Evolutionary conservation across 1,140 invertebrate genomes (phyloP).

Genomic region (Gryllus bimaculatus): DNA sequence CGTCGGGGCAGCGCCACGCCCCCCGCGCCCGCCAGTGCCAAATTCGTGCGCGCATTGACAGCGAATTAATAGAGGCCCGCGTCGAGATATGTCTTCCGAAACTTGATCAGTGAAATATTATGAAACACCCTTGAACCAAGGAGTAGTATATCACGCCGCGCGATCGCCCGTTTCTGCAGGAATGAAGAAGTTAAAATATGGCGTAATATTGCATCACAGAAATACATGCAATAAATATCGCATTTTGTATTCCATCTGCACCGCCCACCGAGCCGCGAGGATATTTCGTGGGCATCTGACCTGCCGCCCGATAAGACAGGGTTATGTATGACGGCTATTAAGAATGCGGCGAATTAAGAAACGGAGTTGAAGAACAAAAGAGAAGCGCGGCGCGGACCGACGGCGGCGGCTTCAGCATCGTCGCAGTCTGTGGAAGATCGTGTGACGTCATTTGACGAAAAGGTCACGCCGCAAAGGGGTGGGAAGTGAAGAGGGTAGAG

Average conservation of each 20-base stretch:
- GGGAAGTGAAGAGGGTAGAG: too few species aligned
- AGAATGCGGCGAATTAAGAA: background rate
- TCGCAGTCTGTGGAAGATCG: too few species aligned
- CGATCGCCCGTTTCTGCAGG: background rate
- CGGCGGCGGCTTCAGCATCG: background rate
- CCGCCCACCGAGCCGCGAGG: background rate
- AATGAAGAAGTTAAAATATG: conserved; percentile 2
- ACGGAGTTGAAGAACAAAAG: background rate
- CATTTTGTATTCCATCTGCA: background rate
- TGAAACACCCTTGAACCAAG: conserved; percentile 1
- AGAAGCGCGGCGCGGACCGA: background rate
- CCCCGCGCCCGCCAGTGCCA: background rate
- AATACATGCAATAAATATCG: conserved; percentile 1
- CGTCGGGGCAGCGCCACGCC: background rate
- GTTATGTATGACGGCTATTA: background rate
- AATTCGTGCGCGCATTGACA: conserved; percentile 3
- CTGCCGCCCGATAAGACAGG: background rate
- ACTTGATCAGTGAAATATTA: conserved; percentile 1
- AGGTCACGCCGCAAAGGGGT: too few species aligned
- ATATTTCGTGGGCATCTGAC: background rate
- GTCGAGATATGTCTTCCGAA: background rate
- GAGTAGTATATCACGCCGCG: background rate
- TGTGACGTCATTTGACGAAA: too few species aligned
- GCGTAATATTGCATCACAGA: background rate
- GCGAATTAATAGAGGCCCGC: background rate